Conservation (phyloP, 2,888 invertebrate genomes). For the Ptycholaimellus sp. region DNA sequence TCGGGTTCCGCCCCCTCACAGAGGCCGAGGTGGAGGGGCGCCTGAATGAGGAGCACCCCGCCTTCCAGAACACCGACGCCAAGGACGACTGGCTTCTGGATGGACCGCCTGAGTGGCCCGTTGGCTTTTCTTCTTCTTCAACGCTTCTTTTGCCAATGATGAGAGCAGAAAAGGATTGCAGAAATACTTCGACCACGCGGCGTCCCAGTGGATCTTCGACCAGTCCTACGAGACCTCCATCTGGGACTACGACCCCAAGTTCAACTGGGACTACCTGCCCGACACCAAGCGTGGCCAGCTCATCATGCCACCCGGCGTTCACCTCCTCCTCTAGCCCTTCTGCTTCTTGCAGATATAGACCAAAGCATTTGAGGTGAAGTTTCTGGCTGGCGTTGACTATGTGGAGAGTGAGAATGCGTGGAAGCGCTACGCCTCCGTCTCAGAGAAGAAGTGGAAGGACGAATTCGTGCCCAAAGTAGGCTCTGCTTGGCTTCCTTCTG, state of each 20-base stretch:
- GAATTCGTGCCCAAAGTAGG: constrained; percentile 2
- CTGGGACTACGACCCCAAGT: constrained; percentile 7
- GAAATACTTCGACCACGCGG: background rate
- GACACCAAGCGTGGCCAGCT: background rate
- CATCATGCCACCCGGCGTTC: background rate
- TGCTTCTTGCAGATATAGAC: background rate
- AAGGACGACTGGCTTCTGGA: too few species aligned
- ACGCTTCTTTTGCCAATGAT: too few species aligned
- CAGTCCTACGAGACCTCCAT: constrained; percentile 4
- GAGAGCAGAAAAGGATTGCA: too few species aligned
- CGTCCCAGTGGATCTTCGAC: constrained; percentile 2
- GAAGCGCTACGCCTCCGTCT: too few species aligned
- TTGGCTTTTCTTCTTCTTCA: too few species aligned
- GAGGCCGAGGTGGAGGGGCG: too few species aligned
- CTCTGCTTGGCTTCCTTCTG: too few species aligned
- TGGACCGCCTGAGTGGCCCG: too few species aligned
- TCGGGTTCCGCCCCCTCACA: too few species aligned
- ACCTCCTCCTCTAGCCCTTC: background rate
- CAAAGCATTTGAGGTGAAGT: background rate
- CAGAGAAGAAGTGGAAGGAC: background rate
- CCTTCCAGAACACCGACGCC: too few species aligned
- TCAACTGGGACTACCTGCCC: constrained; percentile 6
- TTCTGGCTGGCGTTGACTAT: background rate
- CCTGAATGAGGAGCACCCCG: too few species aligned
- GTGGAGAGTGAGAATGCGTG: constrained; percentile 2